A percentile compares a stretch with the other conserved stretches of the same genome.
Conservation (phyloP, 2,797 vertebrate species). For the Scolopax bukidnonensis region DNA sequence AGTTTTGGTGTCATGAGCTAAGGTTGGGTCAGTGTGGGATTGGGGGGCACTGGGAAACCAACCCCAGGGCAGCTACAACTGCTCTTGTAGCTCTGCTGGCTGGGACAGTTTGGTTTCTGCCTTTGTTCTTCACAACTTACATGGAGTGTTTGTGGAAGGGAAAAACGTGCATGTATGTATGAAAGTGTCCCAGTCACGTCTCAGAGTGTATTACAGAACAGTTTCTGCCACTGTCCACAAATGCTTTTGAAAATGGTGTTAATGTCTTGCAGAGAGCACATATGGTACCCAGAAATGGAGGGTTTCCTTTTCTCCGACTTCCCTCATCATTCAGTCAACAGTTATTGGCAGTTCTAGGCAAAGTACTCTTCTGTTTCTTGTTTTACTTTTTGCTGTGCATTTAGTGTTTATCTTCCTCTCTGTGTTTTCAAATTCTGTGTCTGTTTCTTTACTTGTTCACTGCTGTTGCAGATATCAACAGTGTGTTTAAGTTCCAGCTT, state of each 20-base stretch:
- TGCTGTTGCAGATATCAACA: constrained; percentile 30
- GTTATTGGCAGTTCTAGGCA: background rate
- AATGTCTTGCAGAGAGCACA: constrained; percentile 27
- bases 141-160: background rate
- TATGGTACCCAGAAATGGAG: constrained; percentile 12
- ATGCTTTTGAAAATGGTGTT: background rate
- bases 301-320: background rate
- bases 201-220: background rate
- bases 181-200: constrained; percentile 45
- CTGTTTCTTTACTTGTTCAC: constrained; percentile 28
- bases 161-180: background rate
- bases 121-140: background rate
- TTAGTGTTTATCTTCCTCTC: constrained; percentile 25
- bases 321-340: background rate
- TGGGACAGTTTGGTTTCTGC: background rate
- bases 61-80: background rate
- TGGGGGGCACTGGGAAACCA: background rate
- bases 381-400: background rate
- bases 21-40: background rate
- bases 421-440: constrained; percentile 9
- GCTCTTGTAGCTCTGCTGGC: background rate
- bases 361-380: constrained; percentile 1
- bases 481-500: constrained; percentile 15
- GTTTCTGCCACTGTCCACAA: constrained; percentile 2
- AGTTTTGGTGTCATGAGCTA: background rate